Evolutionary conservation across 2,888 invertebrate species (phyloP), one percentile per base, ranked within the genome.

Genomic region (Anorthoa munda): DNA sequence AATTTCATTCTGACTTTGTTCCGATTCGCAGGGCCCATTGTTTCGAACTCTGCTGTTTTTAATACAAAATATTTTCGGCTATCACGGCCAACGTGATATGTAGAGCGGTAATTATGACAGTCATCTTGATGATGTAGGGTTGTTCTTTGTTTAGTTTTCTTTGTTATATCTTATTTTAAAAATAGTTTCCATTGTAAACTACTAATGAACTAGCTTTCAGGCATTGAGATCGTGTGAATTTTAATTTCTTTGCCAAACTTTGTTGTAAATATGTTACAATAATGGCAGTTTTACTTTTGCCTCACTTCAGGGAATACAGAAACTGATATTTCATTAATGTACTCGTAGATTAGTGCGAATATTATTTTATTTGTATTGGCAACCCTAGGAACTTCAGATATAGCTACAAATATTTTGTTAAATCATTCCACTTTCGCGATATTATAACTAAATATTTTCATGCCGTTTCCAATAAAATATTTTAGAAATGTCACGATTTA

Each of bases 11-110:
- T 85, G 13, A 75, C 74, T 72, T 63, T 67, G 88, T 77, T 88
- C 89, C 81, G 74, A 82, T 90, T 91, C 88, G 75, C 88, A 90
- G 72, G 81, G 66, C 71, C 79, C 72, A 81, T 88, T 89, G 88
- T 88, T 83, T 76, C 31, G 56, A 39, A 39, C 21, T 73, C 26
- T 59, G 26, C 68, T 51, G 60, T 77, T 67, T 76, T 75, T 66
- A 68, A 74, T 71, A 64, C 74, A 86, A 65, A 86, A 83, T 83
- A 80, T 87, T 84, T 77, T 84, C 76, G 65, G 39, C 66, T 81
- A 83, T 84, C 80, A 82, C 78, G 87, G 86, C 60, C 61, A 72
- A 2, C 55, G 75, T 50, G 71, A 66, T 81, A 81, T 77, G 58
- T 75, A 60, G 81, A 81, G 58, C 82, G 67, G 70, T 31, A 66